Conservation (phyloP, 2,888 invertebrate genomes). For the Polydrusus pterygomalis region DNA sequence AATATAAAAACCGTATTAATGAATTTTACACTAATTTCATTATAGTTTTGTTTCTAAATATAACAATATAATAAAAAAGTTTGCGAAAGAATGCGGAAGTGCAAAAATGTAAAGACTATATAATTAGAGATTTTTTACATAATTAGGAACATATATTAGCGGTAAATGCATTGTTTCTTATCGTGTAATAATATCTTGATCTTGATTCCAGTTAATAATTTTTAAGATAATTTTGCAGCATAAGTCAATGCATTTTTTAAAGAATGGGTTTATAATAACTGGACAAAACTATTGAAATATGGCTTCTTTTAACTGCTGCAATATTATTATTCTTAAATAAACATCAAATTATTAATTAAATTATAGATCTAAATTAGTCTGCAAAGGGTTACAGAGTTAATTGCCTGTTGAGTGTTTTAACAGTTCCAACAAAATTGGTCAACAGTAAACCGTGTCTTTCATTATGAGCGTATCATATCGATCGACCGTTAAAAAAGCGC, state of each 20-base stretch:
- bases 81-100: slow-evolving; percentile 1
- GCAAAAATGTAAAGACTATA: not conserved
- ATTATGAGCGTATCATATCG: too few species aligned
- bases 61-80: not conserved
- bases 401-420: not conserved
- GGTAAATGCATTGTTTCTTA: slow-evolving; percentile 9
- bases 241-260: not conserved
- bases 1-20: too few species aligned
- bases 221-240: not conserved
- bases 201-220: slow-evolving; percentile 3
- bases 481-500: too few species aligned
- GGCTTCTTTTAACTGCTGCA: too few species aligned
- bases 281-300: not conserved
- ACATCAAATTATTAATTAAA: too few species aligned
- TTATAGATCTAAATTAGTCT: not conserved
- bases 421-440: not conserved
- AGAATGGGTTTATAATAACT: not conserved
- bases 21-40: too few species aligned
- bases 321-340: too few species aligned
- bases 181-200: not conserved
- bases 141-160: slow-evolving; percentile 2
- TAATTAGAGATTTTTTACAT: not conserved
- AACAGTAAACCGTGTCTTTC: too few species aligned
- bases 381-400: not conserved
- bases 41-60: too few species aligned